Evolutionary conservation across 1,140 invertebrate species (phyloP), one percentile per base, ranked within the genome.

Genomic region (Daktulosphaira vitifoliae): DNA sequence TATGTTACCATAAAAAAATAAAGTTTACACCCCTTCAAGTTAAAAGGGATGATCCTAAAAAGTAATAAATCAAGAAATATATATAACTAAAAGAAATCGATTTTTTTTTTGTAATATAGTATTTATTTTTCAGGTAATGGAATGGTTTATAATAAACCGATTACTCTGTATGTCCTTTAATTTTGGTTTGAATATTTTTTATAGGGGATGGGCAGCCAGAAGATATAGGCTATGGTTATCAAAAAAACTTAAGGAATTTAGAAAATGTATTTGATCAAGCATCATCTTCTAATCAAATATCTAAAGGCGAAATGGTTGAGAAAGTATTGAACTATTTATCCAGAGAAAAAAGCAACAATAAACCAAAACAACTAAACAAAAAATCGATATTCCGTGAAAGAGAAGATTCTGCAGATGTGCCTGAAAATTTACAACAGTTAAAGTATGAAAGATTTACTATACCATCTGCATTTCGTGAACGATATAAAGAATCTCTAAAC

Each of bases 201-300:
- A 15, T 52, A 70, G 69, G 59, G n/a, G 65, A 71, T 46, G 71
- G 71, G 9, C 71, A 71, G 56, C 70, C 70, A 15, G 71, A 71
- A 68, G 69, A 71, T 33, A 71, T 71, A 22, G 71, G 71, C 9
- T 71, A 71, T 52, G 71, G 71, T 33, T 71, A 70, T 51, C 71
- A 71, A 26, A 71, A 71, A 56, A 62, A 62, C 5, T 37, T 62
- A 33, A 46, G 25, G 29, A 62, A 62, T 48, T 48, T 48, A 22
- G 56, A 48, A 33, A 62, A 33, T 46, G 29, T 48, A 13, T 62
- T 48, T n/a, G 56, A 48, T 29, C 42, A 46, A 33, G 54, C 5
- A 20, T 8, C 42, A 13, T 20, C 4, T n/a, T 3, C 39, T 5
- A 46, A 20, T 20, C 25, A 46, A 16, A 48, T 33, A 20, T n/a